Evolutionary conservation across 2,113 vertebrate species (phyloP).

Genomic region (Meriones unguiculatus): DNA sequence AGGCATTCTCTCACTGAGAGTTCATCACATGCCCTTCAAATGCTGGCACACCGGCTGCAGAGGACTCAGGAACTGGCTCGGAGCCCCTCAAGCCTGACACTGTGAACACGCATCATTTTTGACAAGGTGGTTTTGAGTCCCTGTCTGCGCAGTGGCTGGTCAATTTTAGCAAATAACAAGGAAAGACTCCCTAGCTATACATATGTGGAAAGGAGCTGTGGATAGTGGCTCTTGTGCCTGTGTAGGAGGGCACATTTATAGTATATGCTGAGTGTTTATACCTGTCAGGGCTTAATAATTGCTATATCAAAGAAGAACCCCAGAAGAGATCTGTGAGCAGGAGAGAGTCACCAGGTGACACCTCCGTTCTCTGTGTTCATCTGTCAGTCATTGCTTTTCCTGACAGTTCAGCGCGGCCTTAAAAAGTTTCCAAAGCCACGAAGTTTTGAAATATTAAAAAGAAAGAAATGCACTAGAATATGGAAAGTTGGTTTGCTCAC

Average conservation of each 20-base stretch:
- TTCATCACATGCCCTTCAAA: not conserved
- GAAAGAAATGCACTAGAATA: conserved; percentile 69
- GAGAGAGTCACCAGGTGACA: conserved; percentile 47
- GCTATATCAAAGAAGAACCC: conserved; percentile 55
- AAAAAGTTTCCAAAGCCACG: conserved; percentile 47
- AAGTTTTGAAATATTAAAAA: conserved; percentile 66
- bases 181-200: not conserved
- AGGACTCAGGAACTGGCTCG: not conserved
- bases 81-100: not conserved
- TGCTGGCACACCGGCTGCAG: not conserved
- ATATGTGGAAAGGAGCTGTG: not conserved
- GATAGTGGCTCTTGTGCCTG: not conserved
- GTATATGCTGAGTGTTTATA: not conserved
- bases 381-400: conserved; percentile 27
- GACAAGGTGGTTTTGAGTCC: not conserved
- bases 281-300: not conserved
- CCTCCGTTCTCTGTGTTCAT: conserved; percentile 18
- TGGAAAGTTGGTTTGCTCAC: conserved; percentile 51
- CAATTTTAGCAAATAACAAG: not conserved
- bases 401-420: not conserved
- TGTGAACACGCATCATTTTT: not conserved
- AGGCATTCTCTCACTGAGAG: not conserved
- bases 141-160: not conserved
- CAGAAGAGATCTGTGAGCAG: conserved; percentile 38
- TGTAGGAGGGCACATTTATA: not conserved